A percentile compares a stretch with the other conserved stretches of the same genome.
These are phyloP conservation scores for Chaetodon auriga DNA, from an alignment of 2,113 vertebrate species.

Conservation along the genomic window DNA sequence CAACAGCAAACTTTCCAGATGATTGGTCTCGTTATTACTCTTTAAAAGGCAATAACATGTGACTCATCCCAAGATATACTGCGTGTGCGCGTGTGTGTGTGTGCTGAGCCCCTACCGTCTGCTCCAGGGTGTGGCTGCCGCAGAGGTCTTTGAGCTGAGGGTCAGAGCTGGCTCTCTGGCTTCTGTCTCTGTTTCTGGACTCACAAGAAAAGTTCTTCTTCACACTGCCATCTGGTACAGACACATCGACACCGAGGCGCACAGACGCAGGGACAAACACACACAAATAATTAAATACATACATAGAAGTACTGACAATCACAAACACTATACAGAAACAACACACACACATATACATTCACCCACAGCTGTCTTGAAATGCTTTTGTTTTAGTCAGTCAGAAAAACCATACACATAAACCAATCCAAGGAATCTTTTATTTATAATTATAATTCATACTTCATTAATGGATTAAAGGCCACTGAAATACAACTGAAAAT, in stretches of 20 bases:
- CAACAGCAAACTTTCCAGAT: conserved; percentile 49
- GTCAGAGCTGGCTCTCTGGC: conserved; percentile 82
- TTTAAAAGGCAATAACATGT: conserved; percentile 57
- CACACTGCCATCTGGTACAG: conserved; percentile 83
- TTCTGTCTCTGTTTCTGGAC: conserved; percentile 83
- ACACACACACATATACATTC: conserved; percentile 40
- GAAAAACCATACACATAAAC: conserved; percentile 5
- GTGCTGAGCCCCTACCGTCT: conserved; percentile 65
- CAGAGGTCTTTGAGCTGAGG: conserved; percentile 81
- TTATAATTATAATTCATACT: conserved; percentile 26
- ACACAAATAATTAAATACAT: conserved; percentile 25
- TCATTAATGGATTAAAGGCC: conserved; percentile 15
- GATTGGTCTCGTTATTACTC: conserved; percentile 29
- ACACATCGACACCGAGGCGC: conserved; percentile 20
- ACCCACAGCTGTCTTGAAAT: background rate
- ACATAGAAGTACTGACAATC: conserved; percentile 24
- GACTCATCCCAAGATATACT: conserved; percentile 42
- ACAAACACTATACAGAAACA: conserved; percentile 7
- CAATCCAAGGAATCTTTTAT: conserved; percentile 11
- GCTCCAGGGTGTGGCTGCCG: conserved; percentile 70
- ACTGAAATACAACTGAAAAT: conserved; percentile 18
- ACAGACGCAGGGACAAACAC: conserved; percentile 29
- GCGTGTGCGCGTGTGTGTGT: background rate
- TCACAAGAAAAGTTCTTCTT: conserved; percentile 82
- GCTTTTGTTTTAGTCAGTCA: background rate